Evolutionary conservation across 53 echinoderm and acorn worm species (phyloP).

Genomic region (Pentamera pediparva): DNA sequence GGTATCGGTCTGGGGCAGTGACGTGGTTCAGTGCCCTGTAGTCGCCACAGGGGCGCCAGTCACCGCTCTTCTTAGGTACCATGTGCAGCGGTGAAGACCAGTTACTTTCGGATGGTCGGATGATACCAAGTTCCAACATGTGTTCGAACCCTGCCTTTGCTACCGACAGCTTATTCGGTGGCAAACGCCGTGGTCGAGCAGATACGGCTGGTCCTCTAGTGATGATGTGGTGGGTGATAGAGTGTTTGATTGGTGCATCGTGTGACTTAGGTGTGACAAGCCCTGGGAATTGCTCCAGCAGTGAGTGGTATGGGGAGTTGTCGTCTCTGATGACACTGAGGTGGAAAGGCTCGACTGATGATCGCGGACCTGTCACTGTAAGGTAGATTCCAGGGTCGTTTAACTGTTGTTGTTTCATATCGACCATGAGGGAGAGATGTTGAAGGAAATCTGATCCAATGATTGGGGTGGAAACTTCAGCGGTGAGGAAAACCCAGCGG

Average conservation of each 20-base stretch:
- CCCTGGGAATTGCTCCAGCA: conserved; percentile 14
- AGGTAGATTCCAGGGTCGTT: conserved; percentile 21
- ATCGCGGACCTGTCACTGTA: conserved; percentile 1
- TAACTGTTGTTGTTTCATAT: conserved; percentile 21
- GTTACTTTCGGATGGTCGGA: no score
- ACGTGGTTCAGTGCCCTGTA: no score
- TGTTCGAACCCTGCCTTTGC: conserved; percentile 50
- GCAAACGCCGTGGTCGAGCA: conserved; percentile 40
- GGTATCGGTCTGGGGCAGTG: no score
- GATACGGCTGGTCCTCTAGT: conserved; percentile 43
- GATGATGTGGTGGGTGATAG: conserved; percentile 44
- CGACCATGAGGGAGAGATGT: conserved; percentile 25
- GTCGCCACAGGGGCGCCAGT: no score
- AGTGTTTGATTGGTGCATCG: conserved; percentile 19
- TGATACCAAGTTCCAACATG: conserved; percentile 46
- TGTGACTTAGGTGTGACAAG: not conserved
- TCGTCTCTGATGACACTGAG: not conserved
- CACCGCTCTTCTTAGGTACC: no score
- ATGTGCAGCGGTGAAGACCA: no score
- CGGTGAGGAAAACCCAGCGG: conserved; percentile 37
- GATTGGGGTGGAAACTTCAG: conserved; percentile 36
- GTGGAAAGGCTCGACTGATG: not conserved
- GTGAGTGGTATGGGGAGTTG: not conserved
- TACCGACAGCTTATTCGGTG: conserved; percentile 10
- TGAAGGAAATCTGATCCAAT: conserved; percentile 46